Conservation (phyloP, 30 jellyfish, hydroid and myxozoan genomes). For the Aurelia sp. region DNA sequence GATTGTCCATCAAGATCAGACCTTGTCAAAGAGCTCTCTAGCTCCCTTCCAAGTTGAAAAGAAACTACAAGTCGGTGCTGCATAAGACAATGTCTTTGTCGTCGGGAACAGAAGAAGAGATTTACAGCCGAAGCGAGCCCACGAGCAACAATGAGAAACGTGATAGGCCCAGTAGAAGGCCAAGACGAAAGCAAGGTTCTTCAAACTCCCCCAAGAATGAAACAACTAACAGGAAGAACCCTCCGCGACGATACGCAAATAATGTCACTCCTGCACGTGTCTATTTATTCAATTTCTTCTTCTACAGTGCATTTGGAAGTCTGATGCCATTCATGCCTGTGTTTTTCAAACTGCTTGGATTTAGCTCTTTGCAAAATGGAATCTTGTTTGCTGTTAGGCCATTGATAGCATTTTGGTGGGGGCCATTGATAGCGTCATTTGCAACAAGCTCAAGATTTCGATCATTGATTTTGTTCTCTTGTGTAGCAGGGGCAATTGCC, state of each 20-base stretch:
- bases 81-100: neutral
- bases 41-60: too few relatives aligned
- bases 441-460: slow-evolving; percentile 43
- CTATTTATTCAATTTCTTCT: slow-evolving; percentile 67
- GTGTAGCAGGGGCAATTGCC: slow-evolving; percentile 73
- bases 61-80: too few relatives aligned
- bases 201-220: neutral
- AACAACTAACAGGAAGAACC: neutral
- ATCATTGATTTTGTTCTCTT: slow-evolving; percentile 41
- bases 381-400: slow-evolving; percentile 58
- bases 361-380: slow-evolving; percentile 69
- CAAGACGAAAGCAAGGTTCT: slow-evolving; percentile 10
- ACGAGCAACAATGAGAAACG: neutral
- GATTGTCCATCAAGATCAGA: too few relatives aligned
- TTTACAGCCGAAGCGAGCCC: slow-evolving; percentile 23
- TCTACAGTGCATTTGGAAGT: slow-evolving; percentile 64
- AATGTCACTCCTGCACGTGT: slow-evolving; percentile 56
- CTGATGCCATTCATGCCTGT: slow-evolving; percentile 81
- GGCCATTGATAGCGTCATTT: slow-evolving; percentile 63
- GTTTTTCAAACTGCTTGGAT: slow-evolving; percentile 71
- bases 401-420: slow-evolving; percentile 80
- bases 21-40: too few relatives aligned
- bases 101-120: slow-evolving; percentile 44
- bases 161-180: neutral
- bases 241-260: neutral